These are phyloP conservation scores for Sebastes jordani DNA, from an alignment of 2,797 vertebrate species.

Conservation along the genomic window DNA sequence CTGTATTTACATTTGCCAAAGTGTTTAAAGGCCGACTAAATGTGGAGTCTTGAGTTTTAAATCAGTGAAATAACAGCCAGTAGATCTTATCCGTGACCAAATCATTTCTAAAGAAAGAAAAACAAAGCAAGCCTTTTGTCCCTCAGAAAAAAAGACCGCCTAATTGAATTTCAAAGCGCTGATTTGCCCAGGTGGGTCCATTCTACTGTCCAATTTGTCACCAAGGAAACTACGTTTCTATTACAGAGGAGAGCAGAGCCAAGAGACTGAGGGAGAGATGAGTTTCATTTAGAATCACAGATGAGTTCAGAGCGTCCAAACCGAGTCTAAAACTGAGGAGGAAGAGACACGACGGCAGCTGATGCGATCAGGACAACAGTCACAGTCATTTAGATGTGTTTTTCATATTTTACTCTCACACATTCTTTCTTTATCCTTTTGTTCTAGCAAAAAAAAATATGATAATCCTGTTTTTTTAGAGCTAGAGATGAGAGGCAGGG, in stretches of 20 bases:
- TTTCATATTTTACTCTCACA: not conserved
- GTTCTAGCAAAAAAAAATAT: not conserved
- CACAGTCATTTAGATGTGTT: not conserved
- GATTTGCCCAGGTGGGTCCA: constrained; percentile 33
- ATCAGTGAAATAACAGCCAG: not conserved
- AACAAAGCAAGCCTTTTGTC: constrained; percentile 19
- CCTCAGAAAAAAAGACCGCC: not conserved
- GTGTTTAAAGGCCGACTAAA: not conserved
- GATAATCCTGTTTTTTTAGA: not conserved
- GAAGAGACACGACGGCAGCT: not conserved
- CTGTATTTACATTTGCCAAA: not conserved
- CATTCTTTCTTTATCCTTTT: not conserved
- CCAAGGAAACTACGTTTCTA: constrained; percentile 27
- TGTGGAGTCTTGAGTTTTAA: not conserved
- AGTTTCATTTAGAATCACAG: constrained; percentile 37
- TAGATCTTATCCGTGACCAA: not conserved
- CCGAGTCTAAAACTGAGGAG: not conserved
- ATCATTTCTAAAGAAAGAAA: not conserved
- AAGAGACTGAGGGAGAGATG: not conserved
- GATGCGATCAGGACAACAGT: not conserved
- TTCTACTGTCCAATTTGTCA: constrained; percentile 24
- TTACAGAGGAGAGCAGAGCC: not conserved
- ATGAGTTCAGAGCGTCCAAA: constrained; percentile 18
- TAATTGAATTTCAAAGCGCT: constrained; percentile 41
- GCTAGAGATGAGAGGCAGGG: not conserved